phyloP scores from a whole-genome alignment of 2,888 invertebrate genomes.

The Napeogenes sylphis region DNA sequence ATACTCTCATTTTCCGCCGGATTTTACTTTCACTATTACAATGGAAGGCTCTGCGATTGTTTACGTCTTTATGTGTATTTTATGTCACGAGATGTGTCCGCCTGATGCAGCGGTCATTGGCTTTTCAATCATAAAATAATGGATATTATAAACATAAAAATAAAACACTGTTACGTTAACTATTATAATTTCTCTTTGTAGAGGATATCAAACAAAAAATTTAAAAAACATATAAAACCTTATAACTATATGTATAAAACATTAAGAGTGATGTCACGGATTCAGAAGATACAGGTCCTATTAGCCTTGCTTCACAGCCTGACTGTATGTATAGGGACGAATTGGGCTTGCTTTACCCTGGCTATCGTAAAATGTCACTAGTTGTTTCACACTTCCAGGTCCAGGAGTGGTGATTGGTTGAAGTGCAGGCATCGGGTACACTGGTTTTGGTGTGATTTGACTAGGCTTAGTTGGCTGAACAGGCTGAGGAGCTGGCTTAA shows the following conservation, averaged over 20 bases:
- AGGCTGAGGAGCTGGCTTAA: conserved; percentile 29
- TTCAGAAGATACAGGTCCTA: background rate
- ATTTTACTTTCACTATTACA: conserved; percentile 51
- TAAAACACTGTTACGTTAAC: background rate
- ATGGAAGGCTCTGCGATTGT: conserved; percentile 47
- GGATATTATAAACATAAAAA: conserved; percentile 6
- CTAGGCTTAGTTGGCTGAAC: conserved; percentile 36
- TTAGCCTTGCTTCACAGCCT: conserved; percentile 70
- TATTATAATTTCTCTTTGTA: background rate
- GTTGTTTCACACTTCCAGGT: conserved; percentile 61
- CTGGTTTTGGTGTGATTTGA: conserved; percentile 54
- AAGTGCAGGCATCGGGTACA: conserved; percentile 47
- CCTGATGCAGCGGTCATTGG: conserved; percentile 58
- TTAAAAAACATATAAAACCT: background rate
- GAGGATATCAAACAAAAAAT: background rate
- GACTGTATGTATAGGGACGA: conserved; percentile 66
- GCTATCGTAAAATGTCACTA: conserved; percentile 64
- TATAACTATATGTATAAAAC: background rate
- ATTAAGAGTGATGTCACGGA: background rate
- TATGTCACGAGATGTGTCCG: conserved; percentile 60
- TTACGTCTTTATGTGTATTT: conserved; percentile 51
- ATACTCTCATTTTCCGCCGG: conserved; percentile 29
- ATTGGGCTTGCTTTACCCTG: conserved; percentile 65
- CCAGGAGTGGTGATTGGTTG: conserved; percentile 61
- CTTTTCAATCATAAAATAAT: conserved; percentile 31